Evolutionary conservation across 2,888 invertebrate species (phyloP).

Genomic region (Willowsia nigromaculata): DNA sequence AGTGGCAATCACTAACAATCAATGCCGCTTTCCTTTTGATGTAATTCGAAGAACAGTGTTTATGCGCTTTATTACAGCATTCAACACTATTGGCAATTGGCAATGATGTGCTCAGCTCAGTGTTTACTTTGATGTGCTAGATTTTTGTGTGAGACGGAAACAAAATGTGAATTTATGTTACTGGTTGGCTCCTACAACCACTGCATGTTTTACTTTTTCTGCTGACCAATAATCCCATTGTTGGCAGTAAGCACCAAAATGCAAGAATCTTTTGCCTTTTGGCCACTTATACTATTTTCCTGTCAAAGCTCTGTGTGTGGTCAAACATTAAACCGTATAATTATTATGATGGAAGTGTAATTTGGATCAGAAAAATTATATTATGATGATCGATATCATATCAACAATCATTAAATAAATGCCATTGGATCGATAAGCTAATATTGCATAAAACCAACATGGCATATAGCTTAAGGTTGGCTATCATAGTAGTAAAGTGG

Average conservation of each 20-base stretch:
- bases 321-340: not conserved
- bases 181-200: not conserved
- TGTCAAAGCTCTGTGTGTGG: not conserved
- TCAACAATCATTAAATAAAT: constrained; percentile 26
- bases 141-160: constrained; percentile 67
- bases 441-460: not conserved
- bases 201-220: not conserved
- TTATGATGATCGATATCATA: not conserved
- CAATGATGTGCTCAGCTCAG: not conserved
- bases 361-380: constrained; percentile 40
- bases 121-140: constrained; percentile 55
- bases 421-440: not conserved
- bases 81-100: not conserved
- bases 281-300: not conserved
- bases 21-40: constrained; percentile 51
- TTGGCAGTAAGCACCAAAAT: not conserved
- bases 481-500: not conserved
- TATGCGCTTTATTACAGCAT: not conserved
- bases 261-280: not conserved
- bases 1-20: constrained; percentile 18
- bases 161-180: constrained; percentile 52
- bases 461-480: not conserved
- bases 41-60: not conserved
- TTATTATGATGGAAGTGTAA: not conserved
- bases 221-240: not conserved